These are phyloP conservation scores for Heloderma charlesbogerti DNA, from an alignment of 2,113 vertebrate species.

Conservation along the genomic window DNA sequence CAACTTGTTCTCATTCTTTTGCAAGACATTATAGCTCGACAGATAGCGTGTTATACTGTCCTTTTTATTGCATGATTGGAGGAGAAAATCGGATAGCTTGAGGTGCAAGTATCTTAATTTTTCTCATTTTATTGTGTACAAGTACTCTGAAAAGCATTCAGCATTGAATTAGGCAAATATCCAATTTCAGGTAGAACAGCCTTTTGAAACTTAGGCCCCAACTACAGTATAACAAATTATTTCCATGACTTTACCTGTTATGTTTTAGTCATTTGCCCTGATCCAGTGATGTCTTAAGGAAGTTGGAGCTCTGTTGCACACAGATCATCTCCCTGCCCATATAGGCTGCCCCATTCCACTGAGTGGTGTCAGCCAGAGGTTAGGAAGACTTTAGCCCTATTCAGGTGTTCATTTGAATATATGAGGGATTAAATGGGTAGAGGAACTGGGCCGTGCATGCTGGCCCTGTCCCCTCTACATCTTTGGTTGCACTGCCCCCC, in stretches of 20 bases:
- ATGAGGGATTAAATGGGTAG: too few relatives aligned
- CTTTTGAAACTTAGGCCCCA: neutral
- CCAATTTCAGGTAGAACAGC: neutral
- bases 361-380: neutral
- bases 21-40: neutral
- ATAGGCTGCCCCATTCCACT: too few relatives aligned
- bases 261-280: neutral
- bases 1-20: constrained; percentile 8
- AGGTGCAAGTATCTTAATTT: constrained; percentile 6
- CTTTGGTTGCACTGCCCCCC: too few relatives aligned
- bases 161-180: neutral
- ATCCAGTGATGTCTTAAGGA: neutral
- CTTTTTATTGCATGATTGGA: constrained; percentile 8
- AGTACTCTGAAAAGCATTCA: neutral
- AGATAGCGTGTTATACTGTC: neutral
- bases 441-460: too few relatives aligned
- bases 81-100: neutral
- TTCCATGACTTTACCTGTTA: neutral
- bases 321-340: neutral
- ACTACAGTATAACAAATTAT: neutral
- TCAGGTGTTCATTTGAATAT: too few relatives aligned
- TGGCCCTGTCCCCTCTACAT: too few relatives aligned
- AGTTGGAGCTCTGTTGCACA: neutral
- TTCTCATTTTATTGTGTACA: neutral
- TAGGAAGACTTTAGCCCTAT: neutral